Evolutionary conservation across 2,113 vertebrate genomes (phyloP).

Genomic region (Scolopax mira): DNA sequence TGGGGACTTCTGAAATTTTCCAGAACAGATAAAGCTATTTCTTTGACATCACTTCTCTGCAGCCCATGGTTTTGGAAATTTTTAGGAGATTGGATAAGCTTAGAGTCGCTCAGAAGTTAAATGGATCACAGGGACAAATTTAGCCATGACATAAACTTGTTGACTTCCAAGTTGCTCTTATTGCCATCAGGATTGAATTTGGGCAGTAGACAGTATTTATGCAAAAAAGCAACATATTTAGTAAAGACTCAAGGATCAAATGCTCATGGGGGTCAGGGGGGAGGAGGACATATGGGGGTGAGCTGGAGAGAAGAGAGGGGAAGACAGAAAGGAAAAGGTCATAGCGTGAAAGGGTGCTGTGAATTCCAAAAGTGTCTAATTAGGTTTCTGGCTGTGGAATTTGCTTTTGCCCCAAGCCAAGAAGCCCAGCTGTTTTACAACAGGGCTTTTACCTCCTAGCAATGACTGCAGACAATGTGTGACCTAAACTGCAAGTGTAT

Average conservation of each 20-base stretch:
- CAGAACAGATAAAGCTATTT: background rate
- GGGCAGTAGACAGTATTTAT: background rate
- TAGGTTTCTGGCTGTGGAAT: constrained; percentile 68
- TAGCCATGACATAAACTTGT: constrained; percentile 5
- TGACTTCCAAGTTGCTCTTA: constrained; percentile 7
- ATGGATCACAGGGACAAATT: background rate
- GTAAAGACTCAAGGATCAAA: background rate
- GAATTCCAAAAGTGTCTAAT: constrained; percentile 69
- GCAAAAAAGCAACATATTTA: constrained; percentile 13
- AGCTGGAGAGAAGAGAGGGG: background rate
- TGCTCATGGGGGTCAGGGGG: background rate
- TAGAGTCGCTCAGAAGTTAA: background rate
- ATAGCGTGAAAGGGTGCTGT: constrained; percentile 49
- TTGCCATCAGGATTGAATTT: constrained; percentile 22
- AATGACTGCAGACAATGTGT: constrained; percentile 60
- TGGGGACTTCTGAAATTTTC: background rate
- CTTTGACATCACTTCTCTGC: background rate
- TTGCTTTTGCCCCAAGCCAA: constrained; percentile 67
- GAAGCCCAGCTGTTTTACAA: constrained; percentile 69
- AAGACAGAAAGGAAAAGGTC: constrained; percentile 50
- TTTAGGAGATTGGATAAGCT: background rate
- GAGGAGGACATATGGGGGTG: constrained; percentile 18
- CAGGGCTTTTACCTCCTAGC: constrained; percentile 59
- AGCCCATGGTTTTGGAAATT: background rate
- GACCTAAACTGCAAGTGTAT: constrained; percentile 61